Evolutionary conservation across 2,797 vertebrate species (phyloP).

Genomic region (Chaunax sp.): DNA sequence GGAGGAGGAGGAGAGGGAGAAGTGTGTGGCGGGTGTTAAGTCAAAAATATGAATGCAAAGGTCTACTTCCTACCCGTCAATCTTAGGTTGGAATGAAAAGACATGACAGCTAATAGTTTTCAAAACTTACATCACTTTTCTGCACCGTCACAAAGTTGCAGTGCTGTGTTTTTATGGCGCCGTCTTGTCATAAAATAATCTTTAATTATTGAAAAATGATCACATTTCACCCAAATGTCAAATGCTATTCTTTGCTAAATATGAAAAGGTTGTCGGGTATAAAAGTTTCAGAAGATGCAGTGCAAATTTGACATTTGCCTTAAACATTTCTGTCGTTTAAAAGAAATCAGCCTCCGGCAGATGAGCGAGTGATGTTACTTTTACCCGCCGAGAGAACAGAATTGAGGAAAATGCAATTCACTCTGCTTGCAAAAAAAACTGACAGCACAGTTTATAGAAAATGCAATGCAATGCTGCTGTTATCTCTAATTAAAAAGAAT

Average conservation of each 20-base stretch:
- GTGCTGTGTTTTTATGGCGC: slow-evolving; percentile 1
- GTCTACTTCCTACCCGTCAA: slow-evolving; percentile 1
- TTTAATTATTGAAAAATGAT: slow-evolving; percentile 25
- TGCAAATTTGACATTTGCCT: slow-evolving; percentile 28
- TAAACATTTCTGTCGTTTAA: slow-evolving; percentile 37
- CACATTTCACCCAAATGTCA: slow-evolving; percentile 29
- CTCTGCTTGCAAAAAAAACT: slow-evolving; percentile 14
- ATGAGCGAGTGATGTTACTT: slow-evolving; percentile 26
- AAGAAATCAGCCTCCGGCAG: slow-evolving; percentile 32
- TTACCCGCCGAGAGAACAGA: slow-evolving; percentile 21
- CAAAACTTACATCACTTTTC: slow-evolving; percentile 1
- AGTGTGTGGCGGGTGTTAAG: slow-evolving; percentile 14
- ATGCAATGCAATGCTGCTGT: not conserved
- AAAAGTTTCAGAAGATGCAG: slow-evolving; percentile 35
- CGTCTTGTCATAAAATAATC: slow-evolving; percentile 12
- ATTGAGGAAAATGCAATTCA: slow-evolving; percentile 8
- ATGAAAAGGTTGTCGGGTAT: slow-evolving; percentile 25
- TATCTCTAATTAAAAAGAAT: slow-evolving; percentile 7
- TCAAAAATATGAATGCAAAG: slow-evolving; percentile 19
- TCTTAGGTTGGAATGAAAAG: slow-evolving; percentile 27
- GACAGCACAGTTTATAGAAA: slow-evolving; percentile 1
- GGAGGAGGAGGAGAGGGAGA: slow-evolving; percentile 6
- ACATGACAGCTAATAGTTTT: slow-evolving; percentile 10
- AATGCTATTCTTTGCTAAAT: slow-evolving; percentile 29
- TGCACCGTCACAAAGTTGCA: not conserved